phyloP scores from a whole-genome alignment of 2,888 invertebrate genomes.

The Blera fallax region DNA sequence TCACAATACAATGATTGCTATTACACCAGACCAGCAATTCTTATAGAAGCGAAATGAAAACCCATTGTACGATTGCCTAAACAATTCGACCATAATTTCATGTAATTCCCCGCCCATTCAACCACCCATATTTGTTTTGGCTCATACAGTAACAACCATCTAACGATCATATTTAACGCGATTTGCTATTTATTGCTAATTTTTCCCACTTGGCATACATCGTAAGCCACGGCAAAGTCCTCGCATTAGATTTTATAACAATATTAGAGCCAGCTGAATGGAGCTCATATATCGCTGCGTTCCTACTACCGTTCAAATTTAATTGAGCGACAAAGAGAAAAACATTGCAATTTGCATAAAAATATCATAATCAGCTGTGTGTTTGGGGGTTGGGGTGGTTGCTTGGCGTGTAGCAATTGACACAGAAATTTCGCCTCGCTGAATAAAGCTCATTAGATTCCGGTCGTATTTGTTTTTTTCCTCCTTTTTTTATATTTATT shows the following conservation, averaged over 20 bases:
- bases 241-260: constrained; percentile 58
- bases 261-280: constrained; percentile 42
- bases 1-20: constrained; percentile 6
- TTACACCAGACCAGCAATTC: constrained; percentile 1
- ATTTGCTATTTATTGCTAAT: constrained; percentile 64
- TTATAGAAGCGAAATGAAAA: not conserved
- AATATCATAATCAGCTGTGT: constrained; percentile 64
- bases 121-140: constrained; percentile 24
- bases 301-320: constrained; percentile 53
- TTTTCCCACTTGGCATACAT: constrained; percentile 42
- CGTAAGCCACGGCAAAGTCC: constrained; percentile 40
- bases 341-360: constrained; percentile 63
- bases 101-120: constrained; percentile 34
- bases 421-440: constrained; percentile 62
- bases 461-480: not conserved
- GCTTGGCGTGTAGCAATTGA: constrained; percentile 37
- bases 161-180: constrained; percentile 69
- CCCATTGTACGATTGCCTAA: constrained; percentile 42
- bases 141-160: constrained; percentile 36
- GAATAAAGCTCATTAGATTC: constrained; percentile 63
- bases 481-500: constrained; percentile 3
- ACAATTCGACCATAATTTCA: constrained; percentile 49
- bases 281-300: constrained; percentile 10
- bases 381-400: not conserved
- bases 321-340: constrained; percentile 69